Evolutionary conservation across 2,113 vertebrate species (phyloP).

Genomic region (Cephalopterus ornatus): DNA sequence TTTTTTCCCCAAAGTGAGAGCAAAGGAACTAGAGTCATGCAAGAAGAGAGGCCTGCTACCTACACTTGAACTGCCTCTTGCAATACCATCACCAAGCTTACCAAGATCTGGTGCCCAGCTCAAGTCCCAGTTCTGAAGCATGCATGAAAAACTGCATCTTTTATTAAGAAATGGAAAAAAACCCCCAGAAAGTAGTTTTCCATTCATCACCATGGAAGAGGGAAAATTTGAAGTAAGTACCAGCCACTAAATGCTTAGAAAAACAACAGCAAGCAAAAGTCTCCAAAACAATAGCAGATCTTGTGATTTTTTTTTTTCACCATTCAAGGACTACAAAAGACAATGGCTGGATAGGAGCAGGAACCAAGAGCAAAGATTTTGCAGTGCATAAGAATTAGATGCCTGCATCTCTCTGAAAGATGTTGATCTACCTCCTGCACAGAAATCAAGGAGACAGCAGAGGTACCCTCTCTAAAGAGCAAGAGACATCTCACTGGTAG

Average conservation of each 20-base stretch:
- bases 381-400: not conserved
- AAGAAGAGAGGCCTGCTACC: not conserved
- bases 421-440: not conserved
- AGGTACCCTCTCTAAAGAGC: not conserved
- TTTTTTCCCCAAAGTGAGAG: not conserved
- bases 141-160: not conserved
- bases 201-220: not conserved
- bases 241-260: constrained; percentile 17
- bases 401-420: not conserved
- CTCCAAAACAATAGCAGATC: constrained; percentile 12
- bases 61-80: not conserved
- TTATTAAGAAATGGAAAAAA: not conserved
- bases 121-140: not conserved
- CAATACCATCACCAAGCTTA: not conserved
- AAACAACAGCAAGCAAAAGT: constrained; percentile 23
- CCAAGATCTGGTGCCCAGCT: not conserved
- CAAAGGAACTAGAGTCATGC: not conserved
- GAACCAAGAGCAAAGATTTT: not conserved
- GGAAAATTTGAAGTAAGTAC: constrained; percentile 1
- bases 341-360: not conserved
- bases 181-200: not conserved
- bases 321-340: constrained; percentile 15
- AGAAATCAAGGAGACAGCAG: not conserved
- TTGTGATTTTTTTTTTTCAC: not conserved
- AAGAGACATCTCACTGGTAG: not conserved